phyloP scores from a whole-genome alignment of 2,113 vertebrate species.

The Plotosus lineatus region DNA sequence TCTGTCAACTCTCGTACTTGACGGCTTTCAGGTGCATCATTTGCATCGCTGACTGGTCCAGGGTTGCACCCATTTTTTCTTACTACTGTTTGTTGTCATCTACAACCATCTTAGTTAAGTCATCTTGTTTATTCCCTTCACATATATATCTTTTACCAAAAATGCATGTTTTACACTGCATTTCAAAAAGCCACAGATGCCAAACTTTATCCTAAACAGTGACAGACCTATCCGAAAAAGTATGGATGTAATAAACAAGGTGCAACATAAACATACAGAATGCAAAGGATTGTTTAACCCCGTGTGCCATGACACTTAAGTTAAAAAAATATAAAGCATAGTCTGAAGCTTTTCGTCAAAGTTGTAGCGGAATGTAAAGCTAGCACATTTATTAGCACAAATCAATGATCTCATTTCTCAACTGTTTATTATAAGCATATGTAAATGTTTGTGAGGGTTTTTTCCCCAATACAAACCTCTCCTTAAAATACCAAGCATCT shows the following conservation, averaged over 20 bases:
- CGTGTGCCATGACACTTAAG: constrained; percentile 3
- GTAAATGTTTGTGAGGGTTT: neutral
- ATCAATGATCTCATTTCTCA: neutral
- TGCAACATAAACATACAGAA: constrained; percentile 67
- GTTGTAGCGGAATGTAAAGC: too few species aligned
- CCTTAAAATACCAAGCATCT: neutral
- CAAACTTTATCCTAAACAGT: constrained; percentile 74
- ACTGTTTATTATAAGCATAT: neutral
- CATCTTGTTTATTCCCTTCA: constrained; percentile 60
- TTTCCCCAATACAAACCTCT: neutral
- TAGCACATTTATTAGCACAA: too few species aligned
- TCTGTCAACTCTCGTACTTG: constrained; percentile 96
- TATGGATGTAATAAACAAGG: constrained; percentile 65
- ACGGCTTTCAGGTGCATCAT: constrained; percentile 86
- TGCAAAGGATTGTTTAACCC: constrained; percentile 32
- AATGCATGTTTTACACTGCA: constrained; percentile 67
- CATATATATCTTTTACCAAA: constrained; percentile 63
- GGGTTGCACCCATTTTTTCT: constrained; percentile 58
- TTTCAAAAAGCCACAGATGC: constrained; percentile 72
- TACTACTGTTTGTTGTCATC: constrained; percentile 58
- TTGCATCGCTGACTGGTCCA: constrained; percentile 87
- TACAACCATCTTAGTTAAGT: constrained; percentile 62
- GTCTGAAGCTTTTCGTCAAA: constrained; percentile 51
- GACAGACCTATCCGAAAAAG: constrained; percentile 60
- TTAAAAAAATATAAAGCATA: neutral